Evolutionary conservation across 1,140 invertebrate species (phyloP), one percentile per base, ranked within the genome.

Genomic region (Macrosteles quadrilineatus): DNA sequence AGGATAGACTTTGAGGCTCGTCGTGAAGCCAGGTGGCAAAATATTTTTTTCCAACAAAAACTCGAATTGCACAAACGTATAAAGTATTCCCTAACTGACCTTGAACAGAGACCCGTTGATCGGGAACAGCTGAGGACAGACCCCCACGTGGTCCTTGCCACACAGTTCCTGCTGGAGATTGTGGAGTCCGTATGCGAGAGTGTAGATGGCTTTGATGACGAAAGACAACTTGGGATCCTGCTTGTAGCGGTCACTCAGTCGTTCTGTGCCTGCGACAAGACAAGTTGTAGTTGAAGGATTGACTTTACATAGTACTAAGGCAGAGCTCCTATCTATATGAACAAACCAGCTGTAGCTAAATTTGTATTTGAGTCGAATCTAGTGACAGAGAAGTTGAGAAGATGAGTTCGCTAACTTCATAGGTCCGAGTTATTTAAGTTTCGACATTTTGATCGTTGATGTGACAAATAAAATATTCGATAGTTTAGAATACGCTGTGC

Each of bases 151-250:
- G 6, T 77, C 77, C 14, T 75, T 75, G 9, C 82, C 83, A 74
- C 84, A 86, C 72, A 85, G 72, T 55, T 81, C 80, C 72, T 82
- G 77, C 50, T 88, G 84, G 84, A 88, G 84, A 67, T 81, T 80
- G 62, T 89, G 85, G 19, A 91, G 77, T 1, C 85, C 90, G 75
- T 87, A 81, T 1, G 89, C 90, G 78, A 91, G 87, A 1, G 87
- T 88, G 76, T 86, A 86, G 59, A 92, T 86, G 1, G 90, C 87
- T 80, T 91, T 91, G 71, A 88, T 87, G 1, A 93, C 89, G 78
- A 91, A 91, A 36, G 88, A 90, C 77, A 93, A 84, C 79, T 93
- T 93, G 0, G 90, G 87, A 79, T 93, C 91, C 75, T 91, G 88
- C 66, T 84, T 84, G 74, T 88, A 87, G 9, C 83, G 78, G 6